Evolutionary conservation across 2,888 invertebrate genomes (phyloP), one percentile per base, ranked within the genome.

Genomic region (Chamaedrilus cognettii): DNA sequence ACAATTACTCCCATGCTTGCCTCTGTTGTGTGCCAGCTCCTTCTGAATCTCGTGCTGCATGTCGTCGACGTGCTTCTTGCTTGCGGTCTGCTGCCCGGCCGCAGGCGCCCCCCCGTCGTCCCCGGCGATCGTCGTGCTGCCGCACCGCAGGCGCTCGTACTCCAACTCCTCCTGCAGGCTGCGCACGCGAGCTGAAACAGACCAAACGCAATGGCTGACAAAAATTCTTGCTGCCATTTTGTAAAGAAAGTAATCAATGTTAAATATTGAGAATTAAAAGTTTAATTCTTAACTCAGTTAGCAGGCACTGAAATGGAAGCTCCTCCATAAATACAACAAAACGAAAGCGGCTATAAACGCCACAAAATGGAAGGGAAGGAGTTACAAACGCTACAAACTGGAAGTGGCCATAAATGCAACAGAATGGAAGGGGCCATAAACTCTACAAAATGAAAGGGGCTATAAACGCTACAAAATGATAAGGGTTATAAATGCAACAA

Each of bases 91-190:
- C 42, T 19, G 11, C 11, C 19, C 42, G 19, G 11, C 42, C 42
- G 11, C 42, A 7, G 19, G 11, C 7, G 11, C 19, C 42, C 19
- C 42, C 42, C 19, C 11, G 42, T 7, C 42, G 11, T 42, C 42
- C 42, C 42, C 42, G 19, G 11, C 19, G 11, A 42, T 19, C 19
- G 42, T 19, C 7, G 11, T 42, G 11, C 7, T 42, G 11, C 42
- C 42, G 7, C 11, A 42, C 42, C 34, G 42, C 33, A 51, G 52
- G 32, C 58, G 59, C 42, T 69, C 62, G 26, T 52, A 59, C 5
- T 77, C 77, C 65, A 78, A 59, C 59, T 78, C 78, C 55, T 77
- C 76, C 62, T 77, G 72, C 33, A 78, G 70, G 50, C 70, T 67
- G 51, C 70, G 73, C 28, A 77, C 69, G 70, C 76, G 77, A 70